Evolutionary conservation across 2,888 invertebrate species (phyloP).

Genomic region (Spodoptera littoralis): DNA sequence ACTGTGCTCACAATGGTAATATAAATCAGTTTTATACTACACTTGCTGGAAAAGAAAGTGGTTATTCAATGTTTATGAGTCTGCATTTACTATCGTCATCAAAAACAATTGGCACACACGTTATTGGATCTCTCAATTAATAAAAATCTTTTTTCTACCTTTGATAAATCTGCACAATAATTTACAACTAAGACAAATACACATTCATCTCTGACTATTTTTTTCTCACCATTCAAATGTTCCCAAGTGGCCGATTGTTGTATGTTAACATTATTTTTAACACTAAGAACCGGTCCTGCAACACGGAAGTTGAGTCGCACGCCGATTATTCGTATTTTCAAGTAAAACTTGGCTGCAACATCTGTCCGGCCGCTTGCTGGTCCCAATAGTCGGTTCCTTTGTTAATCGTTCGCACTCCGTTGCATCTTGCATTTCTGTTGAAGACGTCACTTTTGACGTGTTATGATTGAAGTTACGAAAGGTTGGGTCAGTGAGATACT

Average conservation of each 20-base stretch:
- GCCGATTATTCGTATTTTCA: constrained; percentile 78
- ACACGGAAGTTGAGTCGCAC: constrained; percentile 80
- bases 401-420: constrained; percentile 59
- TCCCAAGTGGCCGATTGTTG: constrained; percentile 52
- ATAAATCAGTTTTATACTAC: too few species aligned
- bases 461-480: constrained; percentile 50
- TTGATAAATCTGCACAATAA: constrained; percentile 6
- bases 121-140: too few species aligned
- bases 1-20: too few species aligned
- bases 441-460: constrained; percentile 54
- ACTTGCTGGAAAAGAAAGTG: too few species aligned
- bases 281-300: constrained; percentile 74
- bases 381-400: constrained; percentile 63
- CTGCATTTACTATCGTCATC: too few species aligned
- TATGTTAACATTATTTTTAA: constrained; percentile 52
- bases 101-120: too few species aligned
- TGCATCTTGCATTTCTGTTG: constrained; percentile 65
- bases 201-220: constrained; percentile 14
- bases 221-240: constrained; percentile 52
- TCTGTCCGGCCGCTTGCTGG: constrained; percentile 68
- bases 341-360: constrained; percentile 67
- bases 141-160: constrained; percentile 9
- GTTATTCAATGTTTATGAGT: too few species aligned
- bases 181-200: constrained; percentile 25
- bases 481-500: constrained; percentile 28